phyloP scores from a whole-genome alignment of 1,140 invertebrate species.

The Aphaenogaster floridana region DNA sequence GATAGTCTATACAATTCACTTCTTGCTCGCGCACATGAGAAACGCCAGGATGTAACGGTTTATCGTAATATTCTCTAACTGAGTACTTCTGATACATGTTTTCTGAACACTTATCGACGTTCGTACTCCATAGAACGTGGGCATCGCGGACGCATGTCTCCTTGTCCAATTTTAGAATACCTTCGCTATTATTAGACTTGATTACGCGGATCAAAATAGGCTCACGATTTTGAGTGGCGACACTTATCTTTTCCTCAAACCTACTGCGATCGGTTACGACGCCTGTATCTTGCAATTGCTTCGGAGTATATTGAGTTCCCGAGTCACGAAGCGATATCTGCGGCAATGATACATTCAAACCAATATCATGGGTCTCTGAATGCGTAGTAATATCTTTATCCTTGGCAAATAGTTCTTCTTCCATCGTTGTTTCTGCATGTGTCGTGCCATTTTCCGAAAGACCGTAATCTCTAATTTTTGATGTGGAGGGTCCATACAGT shows the following conservation, averaged over 20 bases:
- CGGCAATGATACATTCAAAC: background rate
- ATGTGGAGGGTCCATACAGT: background rate
- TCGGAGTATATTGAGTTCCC: conserved; percentile 18
- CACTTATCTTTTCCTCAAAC: background rate
- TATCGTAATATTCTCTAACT: background rate
- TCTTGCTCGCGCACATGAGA: background rate
- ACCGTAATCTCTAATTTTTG: background rate
- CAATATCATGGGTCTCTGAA: conserved; percentile 31
- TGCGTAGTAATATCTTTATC: conserved; percentile 21
- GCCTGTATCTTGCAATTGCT: background rate
- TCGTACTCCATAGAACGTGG: background rate
- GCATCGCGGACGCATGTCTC: conserved; percentile 22
- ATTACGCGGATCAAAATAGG: conserved; percentile 59
- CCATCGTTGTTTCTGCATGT: background rate
- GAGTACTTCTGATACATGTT: conserved; percentile 6
- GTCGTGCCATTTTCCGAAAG: background rate
- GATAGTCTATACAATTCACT: background rate
- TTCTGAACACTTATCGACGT: background rate
- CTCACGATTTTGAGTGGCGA: conserved; percentile 64
- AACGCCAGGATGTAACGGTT: background rate
- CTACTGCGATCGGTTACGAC: background rate
- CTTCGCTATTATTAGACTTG: conserved; percentile 41
- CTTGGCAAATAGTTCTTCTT: background rate
- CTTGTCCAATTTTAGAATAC: conserved; percentile 39
- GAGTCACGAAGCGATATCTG: background rate